Conservation (phyloP, 2,888 invertebrate species). For the Mechanitis messenoides region DNA sequence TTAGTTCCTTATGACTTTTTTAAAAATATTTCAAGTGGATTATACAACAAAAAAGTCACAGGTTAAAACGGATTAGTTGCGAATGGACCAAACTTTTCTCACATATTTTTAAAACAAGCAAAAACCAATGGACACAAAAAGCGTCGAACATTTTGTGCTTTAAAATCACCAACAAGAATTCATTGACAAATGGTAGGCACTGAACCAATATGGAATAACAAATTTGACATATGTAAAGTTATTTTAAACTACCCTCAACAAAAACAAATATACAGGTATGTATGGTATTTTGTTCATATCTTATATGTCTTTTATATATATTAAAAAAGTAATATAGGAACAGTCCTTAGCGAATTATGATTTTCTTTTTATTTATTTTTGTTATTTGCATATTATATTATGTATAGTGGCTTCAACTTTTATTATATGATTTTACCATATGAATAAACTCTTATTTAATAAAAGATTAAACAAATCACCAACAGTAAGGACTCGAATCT, state of each 20-base stretch:
- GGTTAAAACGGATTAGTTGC: not conserved
- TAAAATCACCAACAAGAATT: not conserved
- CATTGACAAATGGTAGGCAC: not conserved
- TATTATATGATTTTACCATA: too few relatives aligned
- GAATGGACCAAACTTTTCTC: not conserved
- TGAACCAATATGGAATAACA: not conserved
- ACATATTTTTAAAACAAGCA: not conserved
- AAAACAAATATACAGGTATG: not conserved
- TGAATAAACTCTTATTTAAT: too few relatives aligned
- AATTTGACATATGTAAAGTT: not conserved
- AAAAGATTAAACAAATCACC: too few relatives aligned
- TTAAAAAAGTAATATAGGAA: too few relatives aligned
- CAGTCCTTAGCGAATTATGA: too few relatives aligned
- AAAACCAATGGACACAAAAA: slow-evolving; percentile 3
- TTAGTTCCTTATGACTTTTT: too few relatives aligned
- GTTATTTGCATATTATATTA: too few relatives aligned
- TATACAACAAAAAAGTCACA: not conserved
- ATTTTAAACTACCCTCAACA: not conserved
- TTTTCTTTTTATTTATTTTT: too few relatives aligned
- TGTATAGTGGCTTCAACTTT: too few relatives aligned
- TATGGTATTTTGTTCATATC: not conserved
- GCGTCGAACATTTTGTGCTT: not conserved
- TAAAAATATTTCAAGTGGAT: too few relatives aligned
- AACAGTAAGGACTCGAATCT: too few relatives aligned
- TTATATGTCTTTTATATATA: too few relatives aligned